Base-by-base conservation (phyloP, 2,888 invertebrate species). In the Rhodophaea formosa region DNA sequence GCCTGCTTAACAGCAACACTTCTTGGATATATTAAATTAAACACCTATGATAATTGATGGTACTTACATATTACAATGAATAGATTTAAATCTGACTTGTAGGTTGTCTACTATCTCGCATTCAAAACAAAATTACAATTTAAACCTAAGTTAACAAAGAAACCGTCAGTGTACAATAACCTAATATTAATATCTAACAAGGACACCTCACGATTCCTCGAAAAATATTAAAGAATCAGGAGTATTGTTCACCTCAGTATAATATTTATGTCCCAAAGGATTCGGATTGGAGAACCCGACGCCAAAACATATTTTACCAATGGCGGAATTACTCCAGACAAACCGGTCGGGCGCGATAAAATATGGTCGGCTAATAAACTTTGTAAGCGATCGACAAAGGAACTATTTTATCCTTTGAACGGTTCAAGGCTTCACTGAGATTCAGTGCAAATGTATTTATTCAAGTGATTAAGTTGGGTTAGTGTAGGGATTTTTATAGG, bases 251-350 rank as follows among this genome's bases (percentile, higher is more conserved):
- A 55, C 46, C 46, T 55, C 45, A 46, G 35, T 30, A 55, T 45
- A 45, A 55, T 46, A 55, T 35, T 53, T 53, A 55, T 35, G 54
- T 44, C 45, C 45, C 45, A 45, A 45, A 45, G 46, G 54, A 55
- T 55, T 55, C 30, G 35, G 15, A 55, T 45, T 55, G 35, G 45
- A 17, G 32, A 55, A 35, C 45, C 54, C 54, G 54, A 55, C 45
- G 54, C 45, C 35, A 44, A 55, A 55, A 55, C 54, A 55, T 55
- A 55, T 55, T 55, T 55, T 45, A 55, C 54, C 32, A 55, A 55
- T 55, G 54, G 54, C 54, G 45, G 54, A 55, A 55, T 55, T 45
- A 55, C 54, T 55, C 43, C 54, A 55, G 54, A 55, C 54, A 55
- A 55, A 55, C 54, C 54, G 45, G 54, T 55, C 45, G 44, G 54